phyloP scores from a whole-genome alignment of 2,888 invertebrate species.

The Yponomeuta plumbellus region DNA sequence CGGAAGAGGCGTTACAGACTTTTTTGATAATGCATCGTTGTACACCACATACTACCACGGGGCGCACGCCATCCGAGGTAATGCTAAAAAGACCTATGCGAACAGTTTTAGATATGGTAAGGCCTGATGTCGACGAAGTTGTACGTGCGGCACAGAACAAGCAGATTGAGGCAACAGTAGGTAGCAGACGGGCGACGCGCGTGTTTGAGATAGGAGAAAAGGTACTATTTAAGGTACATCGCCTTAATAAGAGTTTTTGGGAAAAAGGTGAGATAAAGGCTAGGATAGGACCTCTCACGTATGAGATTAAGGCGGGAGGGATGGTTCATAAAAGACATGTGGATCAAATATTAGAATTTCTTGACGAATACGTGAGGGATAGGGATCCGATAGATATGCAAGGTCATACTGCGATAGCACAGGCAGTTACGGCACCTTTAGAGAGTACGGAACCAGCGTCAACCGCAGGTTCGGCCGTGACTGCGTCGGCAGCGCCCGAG shows the following conservation, averaged over 20 bases:
- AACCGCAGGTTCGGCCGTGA: background rate
- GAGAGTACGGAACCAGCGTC: background rate
- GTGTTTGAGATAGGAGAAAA: background rate
- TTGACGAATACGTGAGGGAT: background rate
- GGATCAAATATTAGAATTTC: background rate
- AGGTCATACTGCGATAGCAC: background rate
- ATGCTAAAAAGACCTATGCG: background rate
- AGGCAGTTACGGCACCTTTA: background rate
- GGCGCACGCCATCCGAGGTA: background rate
- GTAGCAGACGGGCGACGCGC: background rate
- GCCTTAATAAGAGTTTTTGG: background rate
- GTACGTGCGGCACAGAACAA: background rate
- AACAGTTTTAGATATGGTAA: background rate
- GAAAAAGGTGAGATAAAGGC: background rate
- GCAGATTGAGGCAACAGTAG: background rate
- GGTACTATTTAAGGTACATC: background rate
- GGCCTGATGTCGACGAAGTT: background rate
- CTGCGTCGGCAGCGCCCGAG: background rate
- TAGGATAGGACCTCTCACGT: background rate
- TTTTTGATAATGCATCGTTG: background rate
- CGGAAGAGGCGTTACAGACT: background rate
- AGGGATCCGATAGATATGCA: background rate
- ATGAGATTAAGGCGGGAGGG: background rate
- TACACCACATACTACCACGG: slow-evolving; percentile 2
- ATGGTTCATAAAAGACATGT: background rate